phyloP scores from a whole-genome alignment of 2,113 vertebrate genomes.

The Microcebus jonahi region DNA sequence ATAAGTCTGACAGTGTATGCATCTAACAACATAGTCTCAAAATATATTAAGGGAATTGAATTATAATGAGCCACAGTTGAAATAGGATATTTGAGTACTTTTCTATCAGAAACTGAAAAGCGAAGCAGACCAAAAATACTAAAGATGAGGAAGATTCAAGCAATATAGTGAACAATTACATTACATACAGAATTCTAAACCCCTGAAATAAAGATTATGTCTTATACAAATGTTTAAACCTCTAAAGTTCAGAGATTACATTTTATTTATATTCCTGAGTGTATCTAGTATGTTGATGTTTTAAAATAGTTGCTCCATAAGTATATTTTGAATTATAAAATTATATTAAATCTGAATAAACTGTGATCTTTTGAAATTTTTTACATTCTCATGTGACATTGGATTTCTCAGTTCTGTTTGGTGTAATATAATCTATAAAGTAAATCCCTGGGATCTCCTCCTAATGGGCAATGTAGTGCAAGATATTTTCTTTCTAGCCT shows the following conservation, averaged over 20 bases:
- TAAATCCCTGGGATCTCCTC: background rate
- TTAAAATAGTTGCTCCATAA: background rate
- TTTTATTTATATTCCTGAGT: background rate
- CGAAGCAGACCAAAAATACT: background rate
- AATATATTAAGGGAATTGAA: background rate
- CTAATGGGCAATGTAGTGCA: background rate
- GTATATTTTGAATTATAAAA: background rate
- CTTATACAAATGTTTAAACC: background rate
- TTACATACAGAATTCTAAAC: background rate
- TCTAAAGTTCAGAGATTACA: background rate
- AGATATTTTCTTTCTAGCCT: conserved; percentile 14
- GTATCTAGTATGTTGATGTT: background rate
- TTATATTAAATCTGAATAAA: background rate
- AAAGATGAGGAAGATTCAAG: background rate
- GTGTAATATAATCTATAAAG: background rate
- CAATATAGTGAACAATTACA: background rate
- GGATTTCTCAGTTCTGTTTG: conserved; percentile 28
- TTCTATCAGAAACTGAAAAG: background rate
- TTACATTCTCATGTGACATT: background rate
- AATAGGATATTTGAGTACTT: background rate
- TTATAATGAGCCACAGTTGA: background rate
- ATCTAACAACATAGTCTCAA: background rate
- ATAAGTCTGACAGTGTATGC: background rate
- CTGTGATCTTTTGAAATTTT: background rate
- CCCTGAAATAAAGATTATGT: background rate